phyloP scores from a whole-genome alignment of 2,113 vertebrate genomes.

The Aphelocoma coerulescens region DNA sequence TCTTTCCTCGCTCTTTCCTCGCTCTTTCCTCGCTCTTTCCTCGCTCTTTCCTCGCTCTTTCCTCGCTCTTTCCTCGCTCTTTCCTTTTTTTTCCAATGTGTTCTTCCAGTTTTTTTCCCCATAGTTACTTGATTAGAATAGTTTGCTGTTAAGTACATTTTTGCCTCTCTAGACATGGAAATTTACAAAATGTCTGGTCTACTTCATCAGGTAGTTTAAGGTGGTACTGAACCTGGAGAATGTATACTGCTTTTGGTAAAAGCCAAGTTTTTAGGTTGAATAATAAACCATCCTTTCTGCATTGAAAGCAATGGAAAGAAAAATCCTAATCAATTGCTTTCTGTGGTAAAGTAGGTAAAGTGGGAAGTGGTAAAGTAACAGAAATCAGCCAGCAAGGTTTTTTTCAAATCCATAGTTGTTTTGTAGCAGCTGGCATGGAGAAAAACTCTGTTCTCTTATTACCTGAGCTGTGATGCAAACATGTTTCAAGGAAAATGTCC shows the following conservation, averaged over 20 bases:
- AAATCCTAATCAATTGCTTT: background rate
- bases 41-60: no score
- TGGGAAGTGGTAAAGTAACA: background rate
- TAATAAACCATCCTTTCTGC: background rate
- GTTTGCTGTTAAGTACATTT: background rate
- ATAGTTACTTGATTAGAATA: background rate
- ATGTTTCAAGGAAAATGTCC: background rate
- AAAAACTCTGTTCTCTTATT: background rate
- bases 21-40: no score
- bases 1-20: no score
- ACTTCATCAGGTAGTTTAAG: background rate
- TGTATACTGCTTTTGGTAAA: background rate
- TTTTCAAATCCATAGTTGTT: background rate
- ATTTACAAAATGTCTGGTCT: background rate
- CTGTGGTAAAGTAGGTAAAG: background rate
- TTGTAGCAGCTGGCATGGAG: background rate
- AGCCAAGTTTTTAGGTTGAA: background rate
- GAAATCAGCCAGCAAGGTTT: background rate
- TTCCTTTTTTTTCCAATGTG: background rate
- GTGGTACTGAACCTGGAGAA: background rate
- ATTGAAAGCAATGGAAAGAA: background rate
- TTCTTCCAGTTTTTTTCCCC: background rate
- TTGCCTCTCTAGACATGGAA: background rate
- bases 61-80: no score
- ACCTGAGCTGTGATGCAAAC: background rate